phyloP scores from a whole-genome alignment of 2,888 invertebrate species.

The Drosophila merina region DNA sequence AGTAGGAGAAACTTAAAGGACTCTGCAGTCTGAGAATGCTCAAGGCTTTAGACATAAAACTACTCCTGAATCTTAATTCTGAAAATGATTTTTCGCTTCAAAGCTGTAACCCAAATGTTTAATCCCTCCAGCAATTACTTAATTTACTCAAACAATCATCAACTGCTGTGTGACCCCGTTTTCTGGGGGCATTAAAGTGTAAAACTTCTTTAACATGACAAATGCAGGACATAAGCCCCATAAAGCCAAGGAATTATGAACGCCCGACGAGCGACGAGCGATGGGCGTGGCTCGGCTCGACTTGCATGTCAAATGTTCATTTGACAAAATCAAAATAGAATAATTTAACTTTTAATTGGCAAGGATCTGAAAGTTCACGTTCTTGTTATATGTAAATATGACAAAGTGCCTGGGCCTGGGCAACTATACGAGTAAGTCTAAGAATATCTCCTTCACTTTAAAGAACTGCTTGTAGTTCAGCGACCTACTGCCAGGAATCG shows the following conservation, averaged over 20 bases:
- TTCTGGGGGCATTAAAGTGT: background rate
- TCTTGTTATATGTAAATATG: constrained; percentile 47
- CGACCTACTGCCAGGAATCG: constrained; percentile 42
- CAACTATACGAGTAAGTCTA: constrained; percentile 2
- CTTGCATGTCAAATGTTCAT: constrained; percentile 66
- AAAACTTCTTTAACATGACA: constrained; percentile 6
- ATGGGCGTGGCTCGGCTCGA: constrained; percentile 25
- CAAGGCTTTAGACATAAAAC: background rate
- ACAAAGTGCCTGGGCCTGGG: constrained; percentile 17
- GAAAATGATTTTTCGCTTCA: background rate
- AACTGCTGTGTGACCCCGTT: background rate
- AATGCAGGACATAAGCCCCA: background rate
- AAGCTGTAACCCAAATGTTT: background rate
- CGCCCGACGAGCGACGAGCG: too few relatives aligned
- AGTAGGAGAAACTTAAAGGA: constrained; percentile 31
- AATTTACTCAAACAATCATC: background rate
- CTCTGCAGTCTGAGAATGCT: constrained; percentile 1
- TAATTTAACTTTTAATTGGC: constrained; percentile 77
- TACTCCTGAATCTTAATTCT: too few relatives aligned
- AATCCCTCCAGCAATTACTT: background rate
- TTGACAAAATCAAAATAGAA: constrained; percentile 72
- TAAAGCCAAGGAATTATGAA: constrained; percentile 8
- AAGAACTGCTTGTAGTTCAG: constrained; percentile 13
- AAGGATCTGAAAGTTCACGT: constrained; percentile 57
- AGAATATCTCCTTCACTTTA: constrained; percentile 27